Evolutionary conservation across 2,888 invertebrate species (phyloP).

Genomic region (Formica aserva): DNA sequence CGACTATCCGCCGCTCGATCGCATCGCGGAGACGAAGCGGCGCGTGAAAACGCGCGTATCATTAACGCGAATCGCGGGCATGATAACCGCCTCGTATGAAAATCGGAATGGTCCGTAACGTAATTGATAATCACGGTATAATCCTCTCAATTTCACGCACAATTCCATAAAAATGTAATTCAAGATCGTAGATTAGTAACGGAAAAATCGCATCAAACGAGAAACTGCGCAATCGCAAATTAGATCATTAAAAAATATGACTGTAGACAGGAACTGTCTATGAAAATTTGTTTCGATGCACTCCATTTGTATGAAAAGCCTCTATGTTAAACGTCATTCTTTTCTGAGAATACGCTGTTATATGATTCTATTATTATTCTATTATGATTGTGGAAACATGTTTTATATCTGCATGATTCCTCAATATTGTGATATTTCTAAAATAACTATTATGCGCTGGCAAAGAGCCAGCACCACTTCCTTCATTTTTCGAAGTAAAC

Average conservation of each 20-base stretch:
- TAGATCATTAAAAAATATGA: neutral
- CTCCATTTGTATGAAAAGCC: neutral
- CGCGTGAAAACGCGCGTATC: slow-evolving; percentile 41
- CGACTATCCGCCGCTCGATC: slow-evolving; percentile 52
- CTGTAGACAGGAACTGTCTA: neutral
- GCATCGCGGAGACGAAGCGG: slow-evolving; percentile 30
- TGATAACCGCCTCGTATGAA: slow-evolving; percentile 16
- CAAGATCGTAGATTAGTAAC: neutral
- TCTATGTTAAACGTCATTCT: neutral
- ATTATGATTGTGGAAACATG: neutral
- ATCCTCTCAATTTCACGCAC: slow-evolving; percentile 30
- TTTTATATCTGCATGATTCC: neutral
- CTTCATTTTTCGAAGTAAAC: slow-evolving; percentile 70
- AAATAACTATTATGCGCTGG: slow-evolving; percentile 16
- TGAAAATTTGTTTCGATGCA: neutral
- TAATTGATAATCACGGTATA: slow-evolving; percentile 48
- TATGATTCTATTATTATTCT: neutral
- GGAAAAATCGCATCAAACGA: neutral
- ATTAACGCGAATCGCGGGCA: slow-evolving; percentile 21
- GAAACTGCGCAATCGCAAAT: neutral
- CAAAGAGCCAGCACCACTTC: neutral
- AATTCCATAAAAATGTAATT: slow-evolving; percentile 8
- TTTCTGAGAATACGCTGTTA: neutral
- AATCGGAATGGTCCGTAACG: slow-evolving; percentile 35
- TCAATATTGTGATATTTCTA: slow-evolving; percentile 24